A percentile compares a stretch with the other conserved stretches of the same genome.
Conservation (phyloP, 2,888 invertebrate genomes). For the Dicyrtomina minuta region DNA sequence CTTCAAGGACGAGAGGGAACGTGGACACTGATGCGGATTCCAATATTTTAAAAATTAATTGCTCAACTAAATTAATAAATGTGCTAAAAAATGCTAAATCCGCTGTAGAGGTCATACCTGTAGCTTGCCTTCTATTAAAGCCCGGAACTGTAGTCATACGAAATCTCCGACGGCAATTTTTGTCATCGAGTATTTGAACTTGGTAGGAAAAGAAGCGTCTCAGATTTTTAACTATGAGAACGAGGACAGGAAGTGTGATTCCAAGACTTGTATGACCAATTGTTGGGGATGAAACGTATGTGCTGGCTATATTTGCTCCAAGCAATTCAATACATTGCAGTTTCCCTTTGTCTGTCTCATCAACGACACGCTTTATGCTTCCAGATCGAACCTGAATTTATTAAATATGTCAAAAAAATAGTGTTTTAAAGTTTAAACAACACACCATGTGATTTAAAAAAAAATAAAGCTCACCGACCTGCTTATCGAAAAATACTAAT, state of each 20-base stretch:
- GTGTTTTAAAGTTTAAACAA: neutral
- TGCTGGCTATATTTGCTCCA: constrained; percentile 8
- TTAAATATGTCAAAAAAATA: neutral
- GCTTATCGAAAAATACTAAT: constrained; percentile 46
- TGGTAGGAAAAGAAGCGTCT: constrained; percentile 47
- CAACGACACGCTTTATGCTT: constrained; percentile 15
- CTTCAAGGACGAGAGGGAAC: constrained; percentile 43
- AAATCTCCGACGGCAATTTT: constrained; percentile 39
- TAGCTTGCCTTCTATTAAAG: too few species aligned
- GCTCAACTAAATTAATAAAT: too few species aligned
- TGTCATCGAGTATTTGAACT: constrained; percentile 46
- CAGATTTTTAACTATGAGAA: constrained; percentile 45
- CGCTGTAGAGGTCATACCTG: too few species aligned
- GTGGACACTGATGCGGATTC: too few species aligned
- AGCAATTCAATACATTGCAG: constrained; percentile 9
- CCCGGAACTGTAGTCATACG: constrained; percentile 25
- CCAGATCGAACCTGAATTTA: constrained; percentile 19
- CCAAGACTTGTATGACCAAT: constrained; percentile 29
- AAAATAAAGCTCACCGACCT: constrained; percentile 34
- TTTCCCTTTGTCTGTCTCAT: constrained; percentile 19
- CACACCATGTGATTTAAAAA: neutral
- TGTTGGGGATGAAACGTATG: constrained; percentile 15
- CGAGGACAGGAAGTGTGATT: constrained; percentile 44
- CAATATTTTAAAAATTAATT: too few species aligned
- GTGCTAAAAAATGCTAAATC: too few species aligned